Conservation (phyloP, 2,888 invertebrate species). For the Brachycybe producta region DNA sequence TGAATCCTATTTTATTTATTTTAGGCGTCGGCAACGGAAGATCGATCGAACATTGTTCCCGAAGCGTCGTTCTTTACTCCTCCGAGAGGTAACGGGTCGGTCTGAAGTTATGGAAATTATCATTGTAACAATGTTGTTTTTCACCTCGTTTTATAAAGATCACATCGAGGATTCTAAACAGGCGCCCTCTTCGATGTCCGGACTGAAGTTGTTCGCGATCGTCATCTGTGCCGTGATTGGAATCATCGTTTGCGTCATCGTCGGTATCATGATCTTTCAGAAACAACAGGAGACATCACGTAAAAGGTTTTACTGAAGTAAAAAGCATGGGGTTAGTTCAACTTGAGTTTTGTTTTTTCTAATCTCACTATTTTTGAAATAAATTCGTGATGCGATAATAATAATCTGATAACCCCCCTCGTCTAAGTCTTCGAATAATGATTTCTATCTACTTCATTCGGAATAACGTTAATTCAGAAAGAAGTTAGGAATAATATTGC, state of each 20-base stretch:
- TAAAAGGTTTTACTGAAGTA: conserved; percentile 67
- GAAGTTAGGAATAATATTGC: no score
- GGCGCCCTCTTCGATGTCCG: conserved; percentile 62
- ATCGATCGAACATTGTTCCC: conserved; percentile 71
- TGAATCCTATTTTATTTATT: conserved; percentile 17
- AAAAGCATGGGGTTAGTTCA: background rate
- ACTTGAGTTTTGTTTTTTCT: no score
- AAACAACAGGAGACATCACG: conserved; percentile 77
- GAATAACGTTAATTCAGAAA: no score
- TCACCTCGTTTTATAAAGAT: conserved; percentile 40
- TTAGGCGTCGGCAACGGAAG: conserved; percentile 41
- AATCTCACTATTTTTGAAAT: no score
- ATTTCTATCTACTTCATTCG: no score
- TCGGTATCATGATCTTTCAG: conserved; percentile 85
- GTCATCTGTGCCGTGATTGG: conserved; percentile 72
- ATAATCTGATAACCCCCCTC: no score
- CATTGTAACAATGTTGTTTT: conserved; percentile 14
- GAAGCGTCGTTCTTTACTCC: conserved; percentile 79
- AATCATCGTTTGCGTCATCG: conserved; percentile 65
- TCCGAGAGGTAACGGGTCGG: conserved; percentile 49
- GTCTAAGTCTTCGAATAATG: no score
- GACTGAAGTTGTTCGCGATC: conserved; percentile 77
- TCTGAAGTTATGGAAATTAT: background rate
- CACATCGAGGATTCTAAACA: conserved; percentile 70
- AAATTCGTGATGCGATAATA: no score